Evolutionary conservation across 2,797 vertebrate genomes (phyloP).

Genomic region (Microctenopoma stevenorrisi): DNA sequence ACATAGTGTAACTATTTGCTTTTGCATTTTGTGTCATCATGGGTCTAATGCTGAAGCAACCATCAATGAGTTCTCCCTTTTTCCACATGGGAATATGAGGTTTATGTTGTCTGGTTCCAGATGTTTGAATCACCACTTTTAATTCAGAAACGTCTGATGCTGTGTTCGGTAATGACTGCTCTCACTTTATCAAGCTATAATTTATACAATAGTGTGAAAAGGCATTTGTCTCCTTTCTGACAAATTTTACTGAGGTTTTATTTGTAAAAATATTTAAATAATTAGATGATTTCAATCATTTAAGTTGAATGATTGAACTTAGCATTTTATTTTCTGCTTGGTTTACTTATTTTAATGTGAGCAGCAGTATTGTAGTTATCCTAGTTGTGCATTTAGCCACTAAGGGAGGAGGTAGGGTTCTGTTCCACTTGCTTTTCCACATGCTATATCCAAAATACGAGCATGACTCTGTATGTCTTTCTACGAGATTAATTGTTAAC

Average conservation of each 20-base stretch:
- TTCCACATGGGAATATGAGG: conserved; percentile 31
- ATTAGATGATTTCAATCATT: no score
- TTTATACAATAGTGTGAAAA: neutral
- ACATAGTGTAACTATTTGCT: neutral
- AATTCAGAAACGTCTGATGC: conserved; percentile 1
- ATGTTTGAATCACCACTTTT: conserved; percentile 21
- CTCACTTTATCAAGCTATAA: neutral
- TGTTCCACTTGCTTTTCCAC: no score
- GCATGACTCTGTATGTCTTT: no score
- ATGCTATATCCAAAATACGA: no score
- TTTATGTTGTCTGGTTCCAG: conserved; percentile 12
- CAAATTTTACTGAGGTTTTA: no score
- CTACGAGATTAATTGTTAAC: no score
- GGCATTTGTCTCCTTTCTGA: no score
- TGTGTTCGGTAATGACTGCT: neutral
- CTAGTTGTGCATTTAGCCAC: neutral
- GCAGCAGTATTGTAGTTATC: neutral
- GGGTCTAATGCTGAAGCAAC: neutral
- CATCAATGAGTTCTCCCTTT: neutral
- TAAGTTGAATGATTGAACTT: no score
- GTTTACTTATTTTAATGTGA: neutral
- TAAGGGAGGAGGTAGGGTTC: no score
- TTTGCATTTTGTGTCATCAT: conserved; percentile 29
- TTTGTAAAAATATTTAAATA: no score
- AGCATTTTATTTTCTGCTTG: neutral